phyloP scores from a whole-genome alignment of 2,888 invertebrate genomes.

The Melieria crassipennis region DNA sequence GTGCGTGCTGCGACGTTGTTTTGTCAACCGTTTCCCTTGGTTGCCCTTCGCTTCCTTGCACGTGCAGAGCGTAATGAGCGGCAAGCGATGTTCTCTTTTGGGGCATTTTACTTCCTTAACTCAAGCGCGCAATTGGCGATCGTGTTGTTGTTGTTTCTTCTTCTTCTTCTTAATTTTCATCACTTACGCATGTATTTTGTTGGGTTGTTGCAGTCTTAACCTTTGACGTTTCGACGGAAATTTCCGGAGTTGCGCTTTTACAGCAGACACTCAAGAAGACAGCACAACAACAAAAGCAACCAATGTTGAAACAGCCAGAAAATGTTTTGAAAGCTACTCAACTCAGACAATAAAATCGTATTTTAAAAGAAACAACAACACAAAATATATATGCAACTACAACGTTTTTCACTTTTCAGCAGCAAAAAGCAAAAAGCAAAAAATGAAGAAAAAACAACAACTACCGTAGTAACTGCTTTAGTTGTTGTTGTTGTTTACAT shows the following conservation, averaged over 20 bases:
- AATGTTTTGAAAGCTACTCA: too few relatives aligned
- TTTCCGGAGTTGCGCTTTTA: constrained; percentile 23
- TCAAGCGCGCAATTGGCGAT: background rate
- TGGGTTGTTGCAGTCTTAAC: constrained; percentile 2
- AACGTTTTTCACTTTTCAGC: background rate
- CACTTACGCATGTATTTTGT: background rate
- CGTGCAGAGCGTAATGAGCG: background rate
- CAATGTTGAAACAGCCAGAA: too few relatives aligned
- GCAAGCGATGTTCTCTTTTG: too few relatives aligned
- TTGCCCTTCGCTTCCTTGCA: background rate
- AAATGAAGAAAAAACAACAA: too few relatives aligned
- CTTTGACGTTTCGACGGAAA: constrained; percentile 22
- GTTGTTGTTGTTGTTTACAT: background rate
- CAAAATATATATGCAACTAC: background rate
- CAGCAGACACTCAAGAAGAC: background rate
- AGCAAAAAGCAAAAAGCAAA: too few relatives aligned
- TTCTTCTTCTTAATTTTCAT: too few relatives aligned
- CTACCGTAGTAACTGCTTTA: too few relatives aligned
- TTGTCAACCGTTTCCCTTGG: background rate
- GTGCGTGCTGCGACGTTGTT: too few relatives aligned
- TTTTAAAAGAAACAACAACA: background rate
- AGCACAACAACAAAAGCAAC: too few relatives aligned
- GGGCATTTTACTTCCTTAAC: background rate
- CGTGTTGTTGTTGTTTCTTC: background rate
- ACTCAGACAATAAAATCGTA: background rate